phyloP scores from a whole-genome alignment of 2,888 invertebrate species.

The Eilema sororculum region DNA sequence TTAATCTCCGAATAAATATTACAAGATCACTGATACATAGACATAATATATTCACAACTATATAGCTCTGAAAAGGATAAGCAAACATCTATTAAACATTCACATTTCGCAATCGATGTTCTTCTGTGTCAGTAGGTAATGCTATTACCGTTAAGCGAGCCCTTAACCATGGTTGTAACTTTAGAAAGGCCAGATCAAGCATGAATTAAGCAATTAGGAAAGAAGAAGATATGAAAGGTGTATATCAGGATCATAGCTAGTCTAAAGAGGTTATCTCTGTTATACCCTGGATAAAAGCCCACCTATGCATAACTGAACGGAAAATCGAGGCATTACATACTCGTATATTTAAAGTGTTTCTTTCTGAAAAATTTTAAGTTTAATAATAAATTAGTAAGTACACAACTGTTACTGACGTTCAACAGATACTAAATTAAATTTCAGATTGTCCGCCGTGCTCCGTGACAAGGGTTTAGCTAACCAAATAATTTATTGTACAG shows the following conservation, averaged over 20 bases:
- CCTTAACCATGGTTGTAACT: too few relatives aligned
- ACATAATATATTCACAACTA: too few relatives aligned
- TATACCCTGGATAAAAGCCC: background rate
- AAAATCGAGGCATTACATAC: background rate
- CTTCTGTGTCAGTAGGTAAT: background rate
- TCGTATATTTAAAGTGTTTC: background rate
- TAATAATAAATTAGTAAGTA: background rate
- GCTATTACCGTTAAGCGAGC: too few relatives aligned
- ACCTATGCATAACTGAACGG: background rate
- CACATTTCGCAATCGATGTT: background rate
- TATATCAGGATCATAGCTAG: too few relatives aligned
- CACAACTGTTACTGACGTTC: background rate
- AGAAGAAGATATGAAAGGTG: too few relatives aligned
- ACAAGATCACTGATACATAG: too few relatives aligned
- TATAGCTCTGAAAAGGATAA: background rate
- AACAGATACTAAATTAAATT: slow-evolving; percentile 1
- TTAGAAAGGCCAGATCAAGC: too few relatives aligned
- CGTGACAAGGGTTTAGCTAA: background rate
- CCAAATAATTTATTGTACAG: background rate
- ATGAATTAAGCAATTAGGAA: too few relatives aligned
- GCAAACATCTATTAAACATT: background rate
- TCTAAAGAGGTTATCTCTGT: too few relatives aligned
- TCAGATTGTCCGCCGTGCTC: background rate
- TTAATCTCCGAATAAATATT: too few relatives aligned
- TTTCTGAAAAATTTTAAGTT: background rate